A percentile compares a stretch with the other conserved stretches of the same genome.
Conservation (phyloP, 2,797 vertebrate genomes). For the Muraenolepis orangiensis region DNA sequence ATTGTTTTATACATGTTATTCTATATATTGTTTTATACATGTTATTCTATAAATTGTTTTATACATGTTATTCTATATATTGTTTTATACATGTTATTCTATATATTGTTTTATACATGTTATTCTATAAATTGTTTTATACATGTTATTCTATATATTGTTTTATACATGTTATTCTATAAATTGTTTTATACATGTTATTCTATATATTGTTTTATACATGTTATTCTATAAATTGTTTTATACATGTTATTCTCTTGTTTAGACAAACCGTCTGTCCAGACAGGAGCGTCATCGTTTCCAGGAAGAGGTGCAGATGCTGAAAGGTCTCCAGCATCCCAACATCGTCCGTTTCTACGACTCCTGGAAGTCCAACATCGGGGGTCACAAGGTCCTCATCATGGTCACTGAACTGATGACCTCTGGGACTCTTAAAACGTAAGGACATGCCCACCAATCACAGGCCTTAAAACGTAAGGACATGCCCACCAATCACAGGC, state of each 20-base stretch:
- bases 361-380: slow-evolving; percentile 86
- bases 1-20: too few relatives aligned
- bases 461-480: neutral
- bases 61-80: too few relatives aligned
- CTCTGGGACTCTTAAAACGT: slow-evolving; percentile 94
- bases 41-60: too few relatives aligned
- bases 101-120: too few relatives aligned
- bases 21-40: too few relatives aligned
- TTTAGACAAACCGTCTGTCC: slow-evolving; percentile 59
- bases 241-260: neutral
- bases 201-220: too few relatives aligned
- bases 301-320: slow-evolving; percentile 93
- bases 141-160: too few relatives aligned
- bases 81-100: too few relatives aligned
- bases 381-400: slow-evolving; percentile 87
- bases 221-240: neutral
- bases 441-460: slow-evolving; percentile 49
- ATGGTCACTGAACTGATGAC: slow-evolving; percentile 97
- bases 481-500: too few relatives aligned
- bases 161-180: too few relatives aligned
- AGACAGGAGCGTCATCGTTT: slow-evolving; percentile 87
- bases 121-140: too few relatives aligned
- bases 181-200: too few relatives aligned
- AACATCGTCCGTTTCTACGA: slow-evolving; percentile 96
- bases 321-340: slow-evolving; percentile 92